Percentiles rank a stretch among this genome's conserved stretches.
phyloP scores from a whole-genome alignment of 2,797 vertebrate species.

The Moxostoma hubbsi region DNA sequence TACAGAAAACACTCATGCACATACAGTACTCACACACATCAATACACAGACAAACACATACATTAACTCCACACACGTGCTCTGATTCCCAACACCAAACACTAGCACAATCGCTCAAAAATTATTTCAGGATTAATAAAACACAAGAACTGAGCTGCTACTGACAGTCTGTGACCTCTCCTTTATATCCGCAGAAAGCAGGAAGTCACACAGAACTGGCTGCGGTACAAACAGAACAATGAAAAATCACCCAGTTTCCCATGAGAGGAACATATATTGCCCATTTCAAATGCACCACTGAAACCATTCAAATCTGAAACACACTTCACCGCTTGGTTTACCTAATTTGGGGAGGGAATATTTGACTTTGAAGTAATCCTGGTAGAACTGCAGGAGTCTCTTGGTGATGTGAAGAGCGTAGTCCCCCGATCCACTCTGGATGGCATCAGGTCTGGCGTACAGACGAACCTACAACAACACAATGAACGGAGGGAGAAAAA shows the following conservation, averaged over 20 bases:
- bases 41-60: not conserved
- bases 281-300: not conserved
- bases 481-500: constrained; percentile 44
- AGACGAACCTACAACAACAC: constrained; percentile 79
- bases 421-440: constrained; percentile 87
- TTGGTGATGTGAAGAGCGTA: constrained; percentile 89
- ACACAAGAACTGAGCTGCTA: not conserved
- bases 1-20: constrained; percentile 10
- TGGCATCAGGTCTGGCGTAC: constrained; percentile 86
- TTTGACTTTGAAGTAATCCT: constrained; percentile 52
- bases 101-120: not conserved
- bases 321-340: constrained; percentile 15
- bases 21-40: constrained; percentile 15
- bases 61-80: not conserved
- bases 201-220: not conserved
- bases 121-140: constrained; percentile 19
- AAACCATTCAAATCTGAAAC: not conserved
- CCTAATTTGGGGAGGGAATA: constrained; percentile 59
- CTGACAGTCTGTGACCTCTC: not conserved
- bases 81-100: constrained; percentile 6
- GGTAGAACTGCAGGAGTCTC: constrained; percentile 78
- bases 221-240: too few relatives aligned
- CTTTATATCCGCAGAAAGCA: not conserved
- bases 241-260: not conserved
- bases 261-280: not conserved